Percentiles rank a stretch among this genome's conserved stretches.
Conservation (phyloP, 1,140 invertebrate species). For the Riptortus pedestris region DNA sequence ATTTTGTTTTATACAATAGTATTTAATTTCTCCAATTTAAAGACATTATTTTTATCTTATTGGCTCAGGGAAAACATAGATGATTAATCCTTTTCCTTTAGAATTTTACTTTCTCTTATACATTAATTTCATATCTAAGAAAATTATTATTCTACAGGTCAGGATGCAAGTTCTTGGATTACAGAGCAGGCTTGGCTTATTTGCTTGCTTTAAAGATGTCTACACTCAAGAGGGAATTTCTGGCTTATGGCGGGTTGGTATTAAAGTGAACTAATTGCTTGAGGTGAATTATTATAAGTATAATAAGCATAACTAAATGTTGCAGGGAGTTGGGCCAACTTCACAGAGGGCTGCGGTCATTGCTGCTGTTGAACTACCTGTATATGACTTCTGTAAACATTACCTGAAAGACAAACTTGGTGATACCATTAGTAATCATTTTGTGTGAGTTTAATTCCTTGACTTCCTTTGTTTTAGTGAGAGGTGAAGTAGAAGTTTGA, state of each 20-base stretch:
- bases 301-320: no score
- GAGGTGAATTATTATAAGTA: no score
- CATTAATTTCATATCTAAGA: no score
- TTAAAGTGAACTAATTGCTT: no score
- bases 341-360: conserved; percentile 84
- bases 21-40: no score
- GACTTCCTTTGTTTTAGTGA: no score
- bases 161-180: conserved; percentile 2
- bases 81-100: no score
- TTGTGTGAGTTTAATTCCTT: conserved; percentile 53
- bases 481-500: conserved; percentile 10
- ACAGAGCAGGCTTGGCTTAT: conserved; percentile 35
- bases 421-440: conserved; percentile 75
- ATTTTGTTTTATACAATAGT: no score
- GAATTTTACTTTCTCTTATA: no score
- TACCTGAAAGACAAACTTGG: conserved; percentile 59
- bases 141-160: no score
- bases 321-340: conserved; percentile 78
- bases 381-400: conserved; percentile 84
- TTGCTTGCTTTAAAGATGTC: conserved; percentile 68
- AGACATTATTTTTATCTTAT: no score
- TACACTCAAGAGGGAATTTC: conserved; percentile 66
- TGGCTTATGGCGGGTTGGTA: conserved; percentile 73
- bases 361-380: conserved; percentile 84
- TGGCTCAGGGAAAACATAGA: no score